A percentile compares a stretch with the other conserved stretches of the same genome.
Conservation (phyloP, 2,113 vertebrate species). For the Ptychochromis oligacanthus region DNA sequence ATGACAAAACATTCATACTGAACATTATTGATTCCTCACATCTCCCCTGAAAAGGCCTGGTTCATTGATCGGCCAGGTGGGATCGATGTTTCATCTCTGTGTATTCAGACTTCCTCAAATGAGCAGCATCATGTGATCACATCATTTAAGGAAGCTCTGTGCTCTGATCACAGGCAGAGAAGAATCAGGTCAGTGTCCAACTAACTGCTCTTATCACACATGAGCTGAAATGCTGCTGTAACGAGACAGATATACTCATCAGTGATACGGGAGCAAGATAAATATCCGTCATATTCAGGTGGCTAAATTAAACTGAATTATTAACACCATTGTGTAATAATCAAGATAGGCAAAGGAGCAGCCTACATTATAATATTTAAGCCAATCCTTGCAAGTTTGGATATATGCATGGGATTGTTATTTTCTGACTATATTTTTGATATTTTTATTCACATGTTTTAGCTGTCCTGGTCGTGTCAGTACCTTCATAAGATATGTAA, state of each 20-base stretch:
- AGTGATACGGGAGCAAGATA: not conserved
- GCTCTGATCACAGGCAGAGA: constrained; percentile 40
- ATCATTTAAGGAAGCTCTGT: constrained; percentile 59
- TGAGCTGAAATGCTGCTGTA: not conserved
- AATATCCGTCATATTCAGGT: constrained; percentile 11
- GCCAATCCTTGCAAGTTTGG: not conserved
- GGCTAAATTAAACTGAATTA: not conserved
- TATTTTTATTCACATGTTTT: not conserved
- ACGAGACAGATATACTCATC: constrained; percentile 43
- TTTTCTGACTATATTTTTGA: not conserved
- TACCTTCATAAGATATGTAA: not conserved
- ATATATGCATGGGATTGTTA: not conserved
- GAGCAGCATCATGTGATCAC: constrained; percentile 65
- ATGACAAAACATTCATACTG: constrained; percentile 67
- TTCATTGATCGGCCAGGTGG: constrained; percentile 65
- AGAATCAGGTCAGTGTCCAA: constrained; percentile 33
- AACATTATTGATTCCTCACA: constrained; percentile 69
- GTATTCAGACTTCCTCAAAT: constrained; percentile 72
- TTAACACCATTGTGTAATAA: not conserved
- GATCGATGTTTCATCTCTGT: constrained; percentile 74
- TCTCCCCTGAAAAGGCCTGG: constrained; percentile 50
- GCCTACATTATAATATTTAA: not conserved
- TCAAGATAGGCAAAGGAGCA: not conserved
- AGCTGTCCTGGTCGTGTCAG: not conserved
- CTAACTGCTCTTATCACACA: constrained; percentile 44